Base-by-base conservation (phyloP, 1,140 invertebrate species). In the Drosophila rhopaloa region DNA sequence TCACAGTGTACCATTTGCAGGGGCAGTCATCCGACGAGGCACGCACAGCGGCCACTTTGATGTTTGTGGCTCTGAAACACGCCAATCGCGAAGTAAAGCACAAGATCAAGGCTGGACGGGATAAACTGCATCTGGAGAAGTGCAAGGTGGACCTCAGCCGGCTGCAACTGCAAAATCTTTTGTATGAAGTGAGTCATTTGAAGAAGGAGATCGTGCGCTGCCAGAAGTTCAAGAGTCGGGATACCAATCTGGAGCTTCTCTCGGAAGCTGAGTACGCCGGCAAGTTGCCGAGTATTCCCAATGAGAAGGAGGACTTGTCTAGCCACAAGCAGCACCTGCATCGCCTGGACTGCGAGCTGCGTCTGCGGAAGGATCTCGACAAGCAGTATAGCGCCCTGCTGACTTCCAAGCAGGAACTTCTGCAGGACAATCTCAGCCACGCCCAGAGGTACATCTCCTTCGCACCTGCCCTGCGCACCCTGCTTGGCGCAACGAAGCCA, bases 201-300 rank as follows among this genome's bases (percentile, higher is more conserved):
- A 96, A 98, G 72, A 97, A 97, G 81, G 98, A 99, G 94, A 97
- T 98, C 11, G 95, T 96, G 2, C 98, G 98, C 91, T 99, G 98
- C 93, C 93, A 98, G 29, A 97, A 98, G 90, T 99, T 98, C 91
- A 98, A 97, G 92, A 98, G 98, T 8, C 97, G 97, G 93, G 97
- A 99, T 95, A 97, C 98, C 93, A 95, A 96, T 79, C 97, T 99
- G 84, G 96, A 98, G 88, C 93, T 99, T 14, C 96, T 99, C 0
- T 92, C 96, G 4, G 93, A 97, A 50, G 96, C 97, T 78, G 96
- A 98, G 83, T 81, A 81, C 27, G 32, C 67, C 7, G 57, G 4
- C 32, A 80, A 77, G 16, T 38, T 79, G 97, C 76, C 94, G 94
- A 13, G 94, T 95, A 80, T 94, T 16, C 7, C 11, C 7, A 47